phyloP scores from a whole-genome alignment of 2,888 invertebrate species.

The Phyllotreta cruciferae region DNA sequence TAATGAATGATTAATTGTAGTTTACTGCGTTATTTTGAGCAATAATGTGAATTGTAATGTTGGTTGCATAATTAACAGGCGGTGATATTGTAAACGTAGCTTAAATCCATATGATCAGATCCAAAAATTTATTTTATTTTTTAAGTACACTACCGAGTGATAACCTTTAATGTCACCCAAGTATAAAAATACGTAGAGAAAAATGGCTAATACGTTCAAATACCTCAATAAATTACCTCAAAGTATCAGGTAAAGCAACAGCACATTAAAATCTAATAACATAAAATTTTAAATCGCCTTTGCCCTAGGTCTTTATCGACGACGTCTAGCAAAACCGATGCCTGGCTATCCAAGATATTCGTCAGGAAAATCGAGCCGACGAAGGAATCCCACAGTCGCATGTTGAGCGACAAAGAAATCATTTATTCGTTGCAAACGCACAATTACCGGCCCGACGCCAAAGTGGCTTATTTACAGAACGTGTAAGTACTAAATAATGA shows the following conservation, averaged over 20 bases:
- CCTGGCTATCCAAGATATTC: conserved; percentile 88
- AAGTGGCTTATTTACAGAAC: conserved; percentile 85
- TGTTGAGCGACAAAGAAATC: conserved; percentile 95
- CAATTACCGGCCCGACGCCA: conserved; percentile 89
- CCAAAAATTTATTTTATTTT: background rate
- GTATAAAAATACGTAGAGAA: conserved; percentile 42
- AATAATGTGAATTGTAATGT: background rate
- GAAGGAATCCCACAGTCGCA: conserved; percentile 94
- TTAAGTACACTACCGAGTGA: conserved; percentile 30
- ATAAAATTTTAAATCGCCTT: background rate
- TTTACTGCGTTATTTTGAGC: background rate
- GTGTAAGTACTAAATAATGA: conserved; percentile 74
- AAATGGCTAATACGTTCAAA: conserved; percentile 54
- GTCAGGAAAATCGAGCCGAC: conserved; percentile 93
- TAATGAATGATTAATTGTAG: too few species aligned
- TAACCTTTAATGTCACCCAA: conserved; percentile 50
- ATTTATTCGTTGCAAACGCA: conserved; percentile 96
- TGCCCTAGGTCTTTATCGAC: conserved; percentile 53
- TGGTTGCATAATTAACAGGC: conserved; percentile 2
- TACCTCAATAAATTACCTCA: conserved; percentile 49
- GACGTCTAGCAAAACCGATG: conserved; percentile 65
- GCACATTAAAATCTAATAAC: background rate
- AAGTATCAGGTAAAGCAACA: conserved; percentile 50
- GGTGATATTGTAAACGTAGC: background rate
- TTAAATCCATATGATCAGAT: conserved; percentile 2